Percentiles rank a stretch among this genome's conserved stretches.
phyloP scores from a whole-genome alignment of 2,797 vertebrate species.

The Strix occidentalis region DNA sequence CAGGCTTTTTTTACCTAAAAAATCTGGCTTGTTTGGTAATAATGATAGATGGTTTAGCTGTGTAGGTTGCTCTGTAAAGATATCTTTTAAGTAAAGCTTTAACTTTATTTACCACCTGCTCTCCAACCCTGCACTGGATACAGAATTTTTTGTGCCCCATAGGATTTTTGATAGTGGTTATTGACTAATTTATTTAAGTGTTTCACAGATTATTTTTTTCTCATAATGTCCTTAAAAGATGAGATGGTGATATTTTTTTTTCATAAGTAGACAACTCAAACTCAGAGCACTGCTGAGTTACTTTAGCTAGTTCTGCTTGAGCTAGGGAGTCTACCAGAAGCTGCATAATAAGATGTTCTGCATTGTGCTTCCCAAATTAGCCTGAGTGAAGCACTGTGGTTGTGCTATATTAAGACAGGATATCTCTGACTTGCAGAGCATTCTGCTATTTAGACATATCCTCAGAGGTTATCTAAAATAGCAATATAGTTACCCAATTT shows the following conservation, averaged over 20 bases:
- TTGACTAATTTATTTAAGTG: background rate
- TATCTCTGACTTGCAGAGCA: constrained; percentile 31
- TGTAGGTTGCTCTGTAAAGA: background rate
- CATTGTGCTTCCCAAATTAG: constrained; percentile 30
- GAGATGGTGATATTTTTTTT: background rate
- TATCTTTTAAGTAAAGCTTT: background rate
- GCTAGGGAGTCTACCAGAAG: background rate
- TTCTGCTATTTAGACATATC: constrained; percentile 23
- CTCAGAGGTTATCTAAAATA: constrained; percentile 37
- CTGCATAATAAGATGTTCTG: background rate
- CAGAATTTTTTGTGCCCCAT: background rate
- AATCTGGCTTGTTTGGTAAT: background rate
- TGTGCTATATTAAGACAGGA: constrained; percentile 46
- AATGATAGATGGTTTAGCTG: background rate
- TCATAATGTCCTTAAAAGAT: background rate
- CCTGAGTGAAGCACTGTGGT: background rate
- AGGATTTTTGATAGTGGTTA: background rate
- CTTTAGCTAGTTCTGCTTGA: background rate
- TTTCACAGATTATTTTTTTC: background rate
- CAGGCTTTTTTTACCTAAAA: rapidly evolving
- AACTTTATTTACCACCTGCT: background rate
- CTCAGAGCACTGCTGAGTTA: background rate
- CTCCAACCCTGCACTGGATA: background rate
- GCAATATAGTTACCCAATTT: background rate
- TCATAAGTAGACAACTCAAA: background rate